Percentiles rank a stretch among this genome's conserved stretches.
Evolutionary conservation across 2,113 vertebrate species (phyloP).

Genomic region (Neofelis nebulosa): DNA sequence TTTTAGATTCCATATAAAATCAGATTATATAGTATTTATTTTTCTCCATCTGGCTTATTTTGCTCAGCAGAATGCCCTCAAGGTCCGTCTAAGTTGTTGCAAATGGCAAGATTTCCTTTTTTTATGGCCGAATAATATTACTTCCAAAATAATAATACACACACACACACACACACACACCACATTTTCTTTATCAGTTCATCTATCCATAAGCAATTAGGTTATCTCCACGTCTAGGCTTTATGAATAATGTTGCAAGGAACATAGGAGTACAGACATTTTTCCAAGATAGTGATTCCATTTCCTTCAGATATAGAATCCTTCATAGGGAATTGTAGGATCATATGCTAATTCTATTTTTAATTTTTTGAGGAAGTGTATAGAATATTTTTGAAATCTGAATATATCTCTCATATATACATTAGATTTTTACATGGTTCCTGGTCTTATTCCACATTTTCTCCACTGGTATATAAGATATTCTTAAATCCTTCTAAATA

Average conservation of each 20-base stretch:
- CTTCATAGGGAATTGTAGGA: not conserved
- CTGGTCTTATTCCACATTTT: slow-evolving; percentile 40
- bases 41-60: not conserved
- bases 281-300: not conserved
- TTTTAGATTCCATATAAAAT: not conserved
- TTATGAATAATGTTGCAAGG: not conserved
- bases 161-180: not conserved
- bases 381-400: not conserved
- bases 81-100: not conserved
- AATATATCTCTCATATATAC: slow-evolving; percentile 32
- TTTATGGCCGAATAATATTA: not conserved
- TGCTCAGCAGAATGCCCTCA: not conserved
- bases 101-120: not conserved
- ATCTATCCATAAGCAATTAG: not conserved
- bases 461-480: not conserved
- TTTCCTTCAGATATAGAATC: not conserved
- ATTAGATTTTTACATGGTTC: not conserved
- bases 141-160: not conserved
- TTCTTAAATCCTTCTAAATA: slow-evolving; percentile 39
- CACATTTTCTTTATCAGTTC: not conserved
- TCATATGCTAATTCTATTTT: not conserved
- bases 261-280: not conserved
- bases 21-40: not conserved
- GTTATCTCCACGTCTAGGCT: not conserved
- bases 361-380: not conserved